These are phyloP conservation scores for Chironomus riparius DNA, from an alignment of 2,888 invertebrate genomes.

Conservation along the genomic window DNA sequence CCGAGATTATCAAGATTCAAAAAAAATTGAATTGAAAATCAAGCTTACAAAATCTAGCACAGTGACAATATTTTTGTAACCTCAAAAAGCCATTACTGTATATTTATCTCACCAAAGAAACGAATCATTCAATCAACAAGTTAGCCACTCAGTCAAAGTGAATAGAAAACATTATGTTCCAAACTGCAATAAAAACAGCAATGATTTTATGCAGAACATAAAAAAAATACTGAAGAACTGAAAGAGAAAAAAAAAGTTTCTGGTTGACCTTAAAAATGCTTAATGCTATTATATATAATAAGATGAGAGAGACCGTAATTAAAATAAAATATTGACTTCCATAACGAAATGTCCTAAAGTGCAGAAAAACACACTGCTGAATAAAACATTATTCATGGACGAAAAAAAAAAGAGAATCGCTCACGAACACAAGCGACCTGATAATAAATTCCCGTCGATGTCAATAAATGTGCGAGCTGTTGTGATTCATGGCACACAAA, in stretches of 20 bases:
- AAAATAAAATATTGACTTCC: constrained; percentile 20
- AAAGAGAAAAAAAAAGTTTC: neutral
- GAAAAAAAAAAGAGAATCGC: neutral
- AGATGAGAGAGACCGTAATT: constrained; percentile 15
- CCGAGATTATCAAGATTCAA: too few species aligned
- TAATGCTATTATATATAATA: neutral
- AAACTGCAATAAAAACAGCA: neutral
- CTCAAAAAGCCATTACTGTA: neutral
- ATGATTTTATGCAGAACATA: neutral
- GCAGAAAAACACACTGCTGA: neutral
- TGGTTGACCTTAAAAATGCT: constrained; percentile 13
- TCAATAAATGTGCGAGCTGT: constrained; percentile 18
- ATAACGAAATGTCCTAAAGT: constrained; percentile 12
- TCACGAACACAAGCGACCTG: constrained; percentile 1
- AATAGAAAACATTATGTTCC: too few species aligned
- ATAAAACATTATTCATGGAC: neutral
- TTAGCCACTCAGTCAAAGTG: too few species aligned
- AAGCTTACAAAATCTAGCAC: too few species aligned
- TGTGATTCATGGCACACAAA: constrained; percentile 20
- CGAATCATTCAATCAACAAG: too few species aligned
- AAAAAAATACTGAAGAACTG: neutral
- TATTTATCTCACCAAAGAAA: neutral
- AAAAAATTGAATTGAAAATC: too few species aligned
- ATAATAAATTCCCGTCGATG: constrained; percentile 18
- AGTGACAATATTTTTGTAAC: too few species aligned